A percentile compares a stretch with the other conserved stretches of the same genome.
phyloP scores from a whole-genome alignment of 2,888 invertebrate genomes.

The Ceratothoa steindachneri region DNA sequence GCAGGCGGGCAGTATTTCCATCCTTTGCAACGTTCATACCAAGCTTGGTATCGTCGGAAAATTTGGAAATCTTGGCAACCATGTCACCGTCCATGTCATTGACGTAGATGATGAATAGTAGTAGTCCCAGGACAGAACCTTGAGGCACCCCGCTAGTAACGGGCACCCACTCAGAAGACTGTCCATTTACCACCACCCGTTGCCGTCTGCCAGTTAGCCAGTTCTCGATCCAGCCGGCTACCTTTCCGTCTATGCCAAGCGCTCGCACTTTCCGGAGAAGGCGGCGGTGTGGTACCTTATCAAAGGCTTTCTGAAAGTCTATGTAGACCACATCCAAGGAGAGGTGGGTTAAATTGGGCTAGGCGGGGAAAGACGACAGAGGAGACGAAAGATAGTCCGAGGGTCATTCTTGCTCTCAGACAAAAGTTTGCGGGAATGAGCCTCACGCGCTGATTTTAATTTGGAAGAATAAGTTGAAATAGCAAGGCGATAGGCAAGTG shows the following conservation, averaged over 20 bases:
- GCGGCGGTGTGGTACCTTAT: slow-evolving; percentile 7
- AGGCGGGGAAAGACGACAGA: neutral
- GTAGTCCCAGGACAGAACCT: slow-evolving; percentile 14
- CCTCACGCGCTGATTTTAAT: too few relatives aligned
- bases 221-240: neutral
- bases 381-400: too few relatives aligned
- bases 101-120: slow-evolving; percentile 13
- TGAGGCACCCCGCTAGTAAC: slow-evolving; percentile 17
- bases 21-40: neutral
- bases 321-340: neutral
- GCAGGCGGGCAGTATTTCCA: neutral
- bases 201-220: neutral
- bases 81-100: neutral
- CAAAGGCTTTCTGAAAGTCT: slow-evolving; percentile 15
- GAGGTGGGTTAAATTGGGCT: neutral
- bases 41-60: slow-evolving; percentile 12
- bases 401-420: too few relatives aligned
- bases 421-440: too few relatives aligned
- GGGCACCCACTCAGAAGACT: neutral
- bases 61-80: neutral
- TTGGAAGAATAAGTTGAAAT: too few relatives aligned
- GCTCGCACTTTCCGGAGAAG: neutral
- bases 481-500: too few relatives aligned
- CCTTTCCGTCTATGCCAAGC: neutral
- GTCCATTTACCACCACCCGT: neutral